Conservation (phyloP, 1,140 invertebrate genomes). For the Tetragonula clypearis region DNA sequence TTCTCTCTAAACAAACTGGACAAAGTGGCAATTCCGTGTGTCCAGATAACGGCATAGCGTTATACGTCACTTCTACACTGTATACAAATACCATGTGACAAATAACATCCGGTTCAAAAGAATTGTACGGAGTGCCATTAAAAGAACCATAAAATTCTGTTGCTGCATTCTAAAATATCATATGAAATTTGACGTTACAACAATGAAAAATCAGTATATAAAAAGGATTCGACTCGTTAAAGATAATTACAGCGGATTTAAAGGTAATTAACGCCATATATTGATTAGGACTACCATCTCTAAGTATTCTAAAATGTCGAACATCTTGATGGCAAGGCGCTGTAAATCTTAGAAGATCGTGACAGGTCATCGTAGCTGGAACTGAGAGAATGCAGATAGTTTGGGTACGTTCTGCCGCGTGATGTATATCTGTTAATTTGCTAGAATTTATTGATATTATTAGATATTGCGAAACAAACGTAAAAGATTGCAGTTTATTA, state of each 20-base stretch:
- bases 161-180: slow-evolving; percentile 86
- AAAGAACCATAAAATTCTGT: slow-evolving; percentile 96
- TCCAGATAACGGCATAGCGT: slow-evolving; percentile 87
- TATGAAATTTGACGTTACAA: slow-evolving; percentile 4
- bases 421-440: slow-evolving; percentile 85
- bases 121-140: slow-evolving; percentile 96
- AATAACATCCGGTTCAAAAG: slow-evolving; percentile 92
- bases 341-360: slow-evolving; percentile 97
- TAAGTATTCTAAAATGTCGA: slow-evolving; percentile 94
- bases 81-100: slow-evolving; percentile 98
- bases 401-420: slow-evolving; percentile 87
- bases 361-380: slow-evolving; percentile 95
- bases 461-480: slow-evolving; percentile 19
- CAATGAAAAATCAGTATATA: neutral
- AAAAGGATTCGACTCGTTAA: neutral
- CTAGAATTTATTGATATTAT: slow-evolving; percentile 71
- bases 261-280: slow-evolving; percentile 98
- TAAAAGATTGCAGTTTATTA: neutral
- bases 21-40: slow-evolving; percentile 99
- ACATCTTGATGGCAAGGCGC: slow-evolving; percentile 96
- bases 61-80: slow-evolving; percentile 91
- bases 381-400: slow-evolving; percentile 96
- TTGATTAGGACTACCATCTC: slow-evolving; percentile 94
- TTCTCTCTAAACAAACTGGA: slow-evolving; percentile 97
- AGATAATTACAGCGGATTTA: slow-evolving; percentile 83